Conservation (phyloP, 2,113 vertebrate genomes). For the Psilopsiagon aymara region DNA sequence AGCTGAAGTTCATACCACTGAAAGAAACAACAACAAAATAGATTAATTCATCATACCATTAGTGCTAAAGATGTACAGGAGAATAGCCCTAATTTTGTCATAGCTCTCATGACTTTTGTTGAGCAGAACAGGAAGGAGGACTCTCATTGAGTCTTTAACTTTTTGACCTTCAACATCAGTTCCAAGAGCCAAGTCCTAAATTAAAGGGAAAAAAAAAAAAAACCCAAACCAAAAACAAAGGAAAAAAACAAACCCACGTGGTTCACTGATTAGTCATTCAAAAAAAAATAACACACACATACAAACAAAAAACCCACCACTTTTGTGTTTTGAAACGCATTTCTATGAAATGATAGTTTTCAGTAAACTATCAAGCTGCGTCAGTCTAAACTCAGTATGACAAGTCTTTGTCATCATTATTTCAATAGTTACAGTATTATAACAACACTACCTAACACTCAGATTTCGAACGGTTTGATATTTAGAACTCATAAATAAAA, state of each 20-base stretch:
- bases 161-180: slow-evolving; percentile 89
- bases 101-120: slow-evolving; percentile 80
- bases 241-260: background rate
- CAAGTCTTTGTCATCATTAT: background rate
- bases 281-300: background rate
- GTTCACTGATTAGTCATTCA: background rate
- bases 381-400: background rate
- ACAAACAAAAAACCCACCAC: background rate
- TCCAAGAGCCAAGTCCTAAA: slow-evolving; percentile 94
- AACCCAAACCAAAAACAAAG: background rate
- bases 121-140: slow-evolving; percentile 92
- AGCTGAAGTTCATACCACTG: background rate
- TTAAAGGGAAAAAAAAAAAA: background rate
- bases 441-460: background rate
- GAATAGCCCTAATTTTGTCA: slow-evolving; percentile 94
- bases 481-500: background rate
- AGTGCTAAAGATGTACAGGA: slow-evolving; percentile 95
- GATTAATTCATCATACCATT: slow-evolving; percentile 79
- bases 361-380: background rate
- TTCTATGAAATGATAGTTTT: background rate
- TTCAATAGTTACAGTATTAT: background rate
- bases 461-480: background rate
- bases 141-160: slow-evolving; percentile 94
- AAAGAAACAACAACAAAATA: background rate
- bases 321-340: background rate